phyloP scores from a whole-genome alignment of 2,113 vertebrate genomes.

The Pimephales promelas region DNA sequence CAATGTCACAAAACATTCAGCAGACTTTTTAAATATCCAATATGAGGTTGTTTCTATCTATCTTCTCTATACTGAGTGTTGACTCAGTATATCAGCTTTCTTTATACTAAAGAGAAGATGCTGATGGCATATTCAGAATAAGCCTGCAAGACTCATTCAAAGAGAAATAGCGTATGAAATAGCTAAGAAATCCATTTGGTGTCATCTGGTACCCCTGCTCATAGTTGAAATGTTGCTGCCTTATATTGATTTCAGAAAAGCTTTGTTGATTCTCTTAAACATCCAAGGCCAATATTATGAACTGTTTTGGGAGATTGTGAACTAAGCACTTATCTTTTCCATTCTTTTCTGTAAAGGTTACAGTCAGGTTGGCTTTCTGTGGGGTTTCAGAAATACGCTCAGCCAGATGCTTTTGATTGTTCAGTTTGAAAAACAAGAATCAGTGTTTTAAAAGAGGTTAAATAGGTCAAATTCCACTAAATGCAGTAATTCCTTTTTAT shows the following conservation, averaged over 20 bases:
- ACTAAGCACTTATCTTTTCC: background rate
- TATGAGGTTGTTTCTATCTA: slow-evolving; percentile 19
- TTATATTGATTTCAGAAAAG: background rate
- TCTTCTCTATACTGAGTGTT: slow-evolving; percentile 3
- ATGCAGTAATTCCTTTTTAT: background rate
- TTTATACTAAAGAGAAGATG: background rate
- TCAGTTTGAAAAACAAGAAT: slow-evolving; percentile 34
- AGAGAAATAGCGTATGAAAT: no score
- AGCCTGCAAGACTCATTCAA: background rate
- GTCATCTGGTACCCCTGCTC: background rate
- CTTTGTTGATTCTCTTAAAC: slow-evolving; percentile 7
- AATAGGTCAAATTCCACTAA: slow-evolving; percentile 18
- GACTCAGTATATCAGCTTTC: background rate
- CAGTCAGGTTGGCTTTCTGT: background rate
- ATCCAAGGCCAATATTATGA: background rate
- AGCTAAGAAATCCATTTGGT: background rate
- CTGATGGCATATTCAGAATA: slow-evolving; percentile 15
- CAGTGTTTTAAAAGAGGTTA: slow-evolving; percentile 16
- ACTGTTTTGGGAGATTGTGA: background rate
- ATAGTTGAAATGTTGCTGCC: background rate
- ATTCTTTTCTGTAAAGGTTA: slow-evolving; percentile 9
- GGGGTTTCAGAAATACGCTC: background rate
- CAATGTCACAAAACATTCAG: background rate
- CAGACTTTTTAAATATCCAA: background rate
- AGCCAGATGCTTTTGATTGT: slow-evolving; percentile 41